phyloP scores from a whole-genome alignment of 2,797 vertebrate genomes.

The Pygocentrus nattereri region DNA sequence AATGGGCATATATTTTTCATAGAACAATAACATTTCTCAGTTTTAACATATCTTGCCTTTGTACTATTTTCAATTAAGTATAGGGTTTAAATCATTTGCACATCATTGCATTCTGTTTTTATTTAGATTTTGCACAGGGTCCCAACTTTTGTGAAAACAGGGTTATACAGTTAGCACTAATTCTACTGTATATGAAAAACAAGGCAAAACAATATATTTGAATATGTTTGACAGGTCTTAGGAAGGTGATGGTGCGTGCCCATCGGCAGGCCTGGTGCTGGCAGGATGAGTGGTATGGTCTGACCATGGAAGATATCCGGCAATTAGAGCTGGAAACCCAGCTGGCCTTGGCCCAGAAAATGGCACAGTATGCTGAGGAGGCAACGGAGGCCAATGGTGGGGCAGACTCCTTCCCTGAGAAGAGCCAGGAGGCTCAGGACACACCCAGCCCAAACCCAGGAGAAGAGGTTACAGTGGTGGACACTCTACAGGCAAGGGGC shows the following conservation, averaged over 20 bases:
- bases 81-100: too few relatives aligned
- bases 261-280: slow-evolving; percentile 98
- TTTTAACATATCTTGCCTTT: too few relatives aligned
- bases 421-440: slow-evolving; percentile 23
- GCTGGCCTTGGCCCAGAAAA: slow-evolving; percentile 93
- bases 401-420: slow-evolving; percentile 64
- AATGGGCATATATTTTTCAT: too few relatives aligned
- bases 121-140: too few relatives aligned
- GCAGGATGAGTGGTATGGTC: slow-evolving; percentile 97
- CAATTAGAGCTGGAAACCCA: slow-evolving; percentile 94
- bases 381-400: slow-evolving; percentile 73
- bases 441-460: neutral
- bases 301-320: slow-evolving; percentile 94
- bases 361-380: slow-evolving; percentile 88
- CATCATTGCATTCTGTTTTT: too few relatives aligned
- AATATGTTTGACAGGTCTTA: slow-evolving; percentile 79
- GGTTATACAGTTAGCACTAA: too few relatives aligned
- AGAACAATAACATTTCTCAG: too few relatives aligned
- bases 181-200: too few relatives aligned
- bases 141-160: too few relatives aligned
- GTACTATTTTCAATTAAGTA: too few relatives aligned
- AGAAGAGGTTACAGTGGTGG: slow-evolving; percentile 53
- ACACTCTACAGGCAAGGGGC: slow-evolving; percentile 78
- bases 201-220: too few relatives aligned
- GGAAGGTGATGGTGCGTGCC: slow-evolving; percentile 96